phyloP scores from a whole-genome alignment of 2,888 invertebrate species.

The Synanthedon tipuliformis region DNA sequence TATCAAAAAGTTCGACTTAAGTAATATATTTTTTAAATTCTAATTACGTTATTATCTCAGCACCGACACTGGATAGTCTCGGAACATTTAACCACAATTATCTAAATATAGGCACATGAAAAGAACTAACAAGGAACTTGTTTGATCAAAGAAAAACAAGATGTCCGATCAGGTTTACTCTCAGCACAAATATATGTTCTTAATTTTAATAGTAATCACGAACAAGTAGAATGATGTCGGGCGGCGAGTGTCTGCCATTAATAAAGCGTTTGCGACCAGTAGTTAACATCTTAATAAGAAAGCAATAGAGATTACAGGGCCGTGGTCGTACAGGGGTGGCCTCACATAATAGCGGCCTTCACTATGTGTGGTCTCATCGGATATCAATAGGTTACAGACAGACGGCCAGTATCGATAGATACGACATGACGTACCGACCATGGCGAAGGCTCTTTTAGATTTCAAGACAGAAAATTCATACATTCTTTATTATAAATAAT shows the following conservation, averaged over 20 bases:
- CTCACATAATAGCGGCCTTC: slow-evolving; percentile 17
- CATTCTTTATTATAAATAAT: no score
- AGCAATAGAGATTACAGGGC: slow-evolving; percentile 52
- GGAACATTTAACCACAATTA: no score
- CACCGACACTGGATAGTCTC: background rate
- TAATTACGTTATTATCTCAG: no score
- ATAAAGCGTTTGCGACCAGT: slow-evolving; percentile 45
- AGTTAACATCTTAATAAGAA: slow-evolving; percentile 67
- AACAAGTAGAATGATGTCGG: slow-evolving; percentile 2
- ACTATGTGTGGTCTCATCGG: slow-evolving; percentile 50
- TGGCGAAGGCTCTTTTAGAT: background rate
- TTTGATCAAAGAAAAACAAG: background rate
- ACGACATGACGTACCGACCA: slow-evolving; percentile 8
- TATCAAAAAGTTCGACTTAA: no score
- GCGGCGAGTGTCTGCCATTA: slow-evolving; percentile 23
- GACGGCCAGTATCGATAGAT: slow-evolving; percentile 28
- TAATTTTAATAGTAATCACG: slow-evolving; percentile 22
- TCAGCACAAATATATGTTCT: slow-evolving; percentile 1
- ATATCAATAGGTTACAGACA: slow-evolving; percentile 11
- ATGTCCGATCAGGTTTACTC: slow-evolving; percentile 1
- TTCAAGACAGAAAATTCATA: no score
- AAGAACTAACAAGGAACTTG: background rate
- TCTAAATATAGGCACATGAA: background rate
- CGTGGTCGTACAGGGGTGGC: slow-evolving; percentile 36
- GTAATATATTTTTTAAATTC: no score